These are phyloP conservation scores for Megathymus violae DNA, from an alignment of 1,140 invertebrate genomes.

Conservation along the genomic window DNA sequence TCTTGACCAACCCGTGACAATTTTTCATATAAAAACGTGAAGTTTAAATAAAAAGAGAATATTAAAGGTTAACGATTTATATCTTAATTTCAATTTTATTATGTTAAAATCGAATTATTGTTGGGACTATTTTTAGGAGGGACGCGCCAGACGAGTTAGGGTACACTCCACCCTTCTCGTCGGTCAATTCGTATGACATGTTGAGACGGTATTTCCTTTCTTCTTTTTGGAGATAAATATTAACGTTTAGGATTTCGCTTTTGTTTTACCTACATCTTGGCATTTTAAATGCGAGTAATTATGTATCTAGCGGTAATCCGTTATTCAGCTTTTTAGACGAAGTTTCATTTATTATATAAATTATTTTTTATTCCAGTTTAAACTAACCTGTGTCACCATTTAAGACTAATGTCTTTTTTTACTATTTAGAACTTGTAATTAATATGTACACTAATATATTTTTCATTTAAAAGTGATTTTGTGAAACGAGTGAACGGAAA, in stretches of 20 bases:
- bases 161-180: slow-evolving; percentile 19
- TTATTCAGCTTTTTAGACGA: slow-evolving; percentile 13
- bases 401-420: no score
- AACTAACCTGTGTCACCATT: no score
- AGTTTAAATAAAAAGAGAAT: not conserved
- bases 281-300: slow-evolving; percentile 27
- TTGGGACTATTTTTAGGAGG: slow-evolving; percentile 18
- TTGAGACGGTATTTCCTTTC: slow-evolving; percentile 22
- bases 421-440: no score
- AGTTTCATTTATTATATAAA: not conserved
- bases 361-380: not conserved
- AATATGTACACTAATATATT: no score
- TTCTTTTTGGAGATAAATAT: slow-evolving; percentile 21
- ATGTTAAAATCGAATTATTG: not conserved
- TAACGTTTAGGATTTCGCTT: slow-evolving; percentile 33
- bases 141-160: slow-evolving; percentile 17
- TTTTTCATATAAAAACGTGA: no score
- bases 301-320: slow-evolving; percentile 19
- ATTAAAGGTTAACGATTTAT: not conserved
- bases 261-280: slow-evolving; percentile 10
- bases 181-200: slow-evolving; percentile 34
- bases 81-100: not conserved
- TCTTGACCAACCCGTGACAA: no score
- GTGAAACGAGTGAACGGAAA: not conserved
- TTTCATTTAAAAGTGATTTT: no score